Evolutionary conservation across 1,140 invertebrate species (phyloP).

Genomic region (Hetaerina americana): DNA sequence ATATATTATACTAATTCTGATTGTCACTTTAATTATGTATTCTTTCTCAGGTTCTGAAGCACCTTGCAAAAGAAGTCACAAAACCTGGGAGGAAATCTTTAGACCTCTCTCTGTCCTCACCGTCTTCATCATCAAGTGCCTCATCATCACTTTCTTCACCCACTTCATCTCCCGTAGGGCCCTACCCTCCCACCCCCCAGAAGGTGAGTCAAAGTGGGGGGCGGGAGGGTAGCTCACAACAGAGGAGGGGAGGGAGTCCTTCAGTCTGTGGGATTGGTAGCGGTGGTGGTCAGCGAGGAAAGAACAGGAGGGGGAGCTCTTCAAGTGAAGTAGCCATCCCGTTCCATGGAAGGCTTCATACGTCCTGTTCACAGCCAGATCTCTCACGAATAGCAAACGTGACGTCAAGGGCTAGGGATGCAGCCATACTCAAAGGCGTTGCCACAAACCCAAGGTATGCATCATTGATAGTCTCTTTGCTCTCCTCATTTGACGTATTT

Average conservation of each 20-base stretch:
- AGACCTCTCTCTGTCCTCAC: neutral
- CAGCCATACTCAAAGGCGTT: neutral
- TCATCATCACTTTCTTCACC: neutral
- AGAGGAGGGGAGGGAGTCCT: too few relatives aligned
- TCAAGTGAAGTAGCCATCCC: neutral
- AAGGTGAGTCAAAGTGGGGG: neutral
- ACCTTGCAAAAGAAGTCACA: neutral
- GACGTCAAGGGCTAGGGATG: neutral
- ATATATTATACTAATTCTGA: too few relatives aligned
- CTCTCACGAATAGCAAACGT: neutral
- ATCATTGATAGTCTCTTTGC: too few relatives aligned
- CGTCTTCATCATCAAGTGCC: neutral
- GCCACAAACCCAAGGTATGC: neutral
- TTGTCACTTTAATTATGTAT: too few relatives aligned
- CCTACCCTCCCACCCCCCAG: neutral
- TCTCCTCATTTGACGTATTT: too few relatives aligned
- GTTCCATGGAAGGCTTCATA: neutral
- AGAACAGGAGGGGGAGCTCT: neutral
- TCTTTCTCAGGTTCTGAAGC: neutral
- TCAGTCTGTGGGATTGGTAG: too few relatives aligned
- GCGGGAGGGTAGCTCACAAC: neutral
- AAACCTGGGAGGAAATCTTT: neutral
- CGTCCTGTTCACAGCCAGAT: neutral
- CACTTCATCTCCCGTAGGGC: neutral
- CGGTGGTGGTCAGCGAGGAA: neutral